phyloP scores from a whole-genome alignment of 2,113 vertebrate genomes.

The Lycaon pictus region DNA sequence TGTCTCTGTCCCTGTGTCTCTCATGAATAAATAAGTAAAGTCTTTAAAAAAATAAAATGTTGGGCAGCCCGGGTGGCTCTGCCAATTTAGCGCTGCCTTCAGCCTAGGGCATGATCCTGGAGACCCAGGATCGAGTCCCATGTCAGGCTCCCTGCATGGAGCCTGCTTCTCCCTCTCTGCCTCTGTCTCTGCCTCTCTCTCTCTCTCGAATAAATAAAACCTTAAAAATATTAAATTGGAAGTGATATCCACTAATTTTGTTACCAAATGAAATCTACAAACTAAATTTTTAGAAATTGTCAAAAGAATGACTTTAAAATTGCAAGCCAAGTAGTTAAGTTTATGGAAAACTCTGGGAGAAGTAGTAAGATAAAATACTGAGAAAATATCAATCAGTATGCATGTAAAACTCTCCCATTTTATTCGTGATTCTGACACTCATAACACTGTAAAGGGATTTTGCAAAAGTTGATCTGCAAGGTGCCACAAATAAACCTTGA shows the following conservation, averaged over 20 bases:
- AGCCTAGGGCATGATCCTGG: no score
- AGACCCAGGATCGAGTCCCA: no score
- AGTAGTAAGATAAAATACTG: background rate
- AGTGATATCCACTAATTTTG: background rate
- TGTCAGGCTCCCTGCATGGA: no score
- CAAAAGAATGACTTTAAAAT: background rate
- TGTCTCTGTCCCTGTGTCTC: no score
- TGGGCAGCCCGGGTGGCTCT: no score
- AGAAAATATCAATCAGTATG: background rate
- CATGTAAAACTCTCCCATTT: background rate
- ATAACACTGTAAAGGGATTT: background rate
- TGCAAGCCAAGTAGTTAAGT: background rate
- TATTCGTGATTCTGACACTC: background rate
- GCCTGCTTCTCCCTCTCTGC: no score
- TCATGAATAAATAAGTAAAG: no score
- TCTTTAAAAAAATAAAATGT: no score
- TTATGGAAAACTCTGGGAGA: background rate
- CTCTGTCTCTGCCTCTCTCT: no score
- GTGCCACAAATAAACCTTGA: background rate
- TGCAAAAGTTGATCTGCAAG: background rate
- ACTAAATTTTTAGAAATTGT: background rate
- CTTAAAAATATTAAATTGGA: background rate
- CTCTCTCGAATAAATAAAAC: no score
- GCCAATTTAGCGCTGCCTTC: no score
- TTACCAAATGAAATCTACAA: background rate